A percentile compares a stretch with the other conserved stretches of the same genome.
Conservation (phyloP, 2,888 invertebrate species). For the Cylloceria caligata region DNA sequence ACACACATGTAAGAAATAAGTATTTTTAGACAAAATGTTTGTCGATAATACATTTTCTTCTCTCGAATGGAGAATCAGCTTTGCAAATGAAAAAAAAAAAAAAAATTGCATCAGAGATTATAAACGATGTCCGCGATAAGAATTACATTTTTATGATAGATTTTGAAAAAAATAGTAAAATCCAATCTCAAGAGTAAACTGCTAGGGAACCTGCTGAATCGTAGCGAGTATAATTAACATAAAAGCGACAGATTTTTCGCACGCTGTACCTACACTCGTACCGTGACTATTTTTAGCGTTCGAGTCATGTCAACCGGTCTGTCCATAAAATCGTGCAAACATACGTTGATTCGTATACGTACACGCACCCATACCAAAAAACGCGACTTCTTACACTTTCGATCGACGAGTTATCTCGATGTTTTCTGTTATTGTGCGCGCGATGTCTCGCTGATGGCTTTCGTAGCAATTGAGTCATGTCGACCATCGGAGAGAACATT, state of each 20-base stretch:
- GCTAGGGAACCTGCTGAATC: slow-evolving; percentile 63
- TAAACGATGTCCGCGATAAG: background rate
- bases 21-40: no score
- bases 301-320: slow-evolving; percentile 80
- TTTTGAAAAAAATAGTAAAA: background rate
- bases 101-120: no score
- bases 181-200: background rate
- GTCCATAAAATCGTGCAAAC: slow-evolving; percentile 71
- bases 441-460: slow-evolving; percentile 14
- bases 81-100: background rate
- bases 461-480: slow-evolving; percentile 60
- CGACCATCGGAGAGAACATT: slow-evolving; percentile 43
- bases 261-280: slow-evolving; percentile 67
- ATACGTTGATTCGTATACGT: slow-evolving; percentile 14
- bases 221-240: slow-evolving; percentile 81
- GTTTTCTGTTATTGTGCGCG: slow-evolving; percentile 31
- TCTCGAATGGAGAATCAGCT: background rate
- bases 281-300: slow-evolving; percentile 81
- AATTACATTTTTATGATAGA: background rate
- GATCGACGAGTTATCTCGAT: slow-evolving; percentile 11
- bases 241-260: slow-evolving; percentile 79
- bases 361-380: slow-evolving; percentile 9
- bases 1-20: no score
- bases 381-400: slow-evolving; percentile 28
- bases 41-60: no score